Percentiles rank a stretch among this genome's conserved stretches.
Conservation (phyloP, 2,888 invertebrate genomes). For the Harpalus rufipes region DNA sequence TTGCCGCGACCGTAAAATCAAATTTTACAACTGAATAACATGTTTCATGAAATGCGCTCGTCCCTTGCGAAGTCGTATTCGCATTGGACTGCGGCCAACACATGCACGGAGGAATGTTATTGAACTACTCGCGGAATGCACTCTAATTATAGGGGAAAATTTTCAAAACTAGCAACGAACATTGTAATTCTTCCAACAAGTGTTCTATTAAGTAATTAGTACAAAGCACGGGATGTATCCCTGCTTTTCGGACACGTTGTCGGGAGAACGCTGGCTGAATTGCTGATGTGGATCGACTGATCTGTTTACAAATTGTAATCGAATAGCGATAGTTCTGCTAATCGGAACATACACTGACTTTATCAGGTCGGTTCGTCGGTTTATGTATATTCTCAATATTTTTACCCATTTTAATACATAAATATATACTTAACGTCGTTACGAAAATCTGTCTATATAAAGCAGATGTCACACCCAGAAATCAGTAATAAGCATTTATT, state of each 20-base stretch:
- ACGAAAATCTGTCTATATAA: too few species aligned
- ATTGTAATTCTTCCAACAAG: constrained; percentile 40
- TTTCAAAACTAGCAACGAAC: constrained; percentile 1
- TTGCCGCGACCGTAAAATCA: constrained; percentile 62
- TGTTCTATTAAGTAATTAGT: constrained; percentile 50
- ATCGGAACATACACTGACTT: not conserved
- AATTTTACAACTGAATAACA: constrained; percentile 67
- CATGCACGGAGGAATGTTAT: constrained; percentile 44
- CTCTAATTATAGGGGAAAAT: not conserved
- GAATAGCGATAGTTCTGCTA: not conserved
- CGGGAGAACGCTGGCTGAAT: not conserved
- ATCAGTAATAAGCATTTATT: too few species aligned
- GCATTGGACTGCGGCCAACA: constrained; percentile 7
- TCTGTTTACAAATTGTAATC: constrained; percentile 6
- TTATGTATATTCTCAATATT: too few species aligned
- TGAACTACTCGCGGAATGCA: constrained; percentile 50
- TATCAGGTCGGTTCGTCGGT: too few species aligned
- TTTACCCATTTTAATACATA: too few species aligned
- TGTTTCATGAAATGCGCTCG: constrained; percentile 62
- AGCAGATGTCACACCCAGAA: too few species aligned
- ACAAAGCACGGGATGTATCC: not conserved
- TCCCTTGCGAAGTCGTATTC: not conserved
- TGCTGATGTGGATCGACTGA: not conserved
- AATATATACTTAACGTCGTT: too few species aligned
- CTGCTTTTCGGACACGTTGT: constrained; percentile 1